phyloP scores from a whole-genome alignment of 2,797 vertebrate genomes.

The Chelon labrosus region DNA sequence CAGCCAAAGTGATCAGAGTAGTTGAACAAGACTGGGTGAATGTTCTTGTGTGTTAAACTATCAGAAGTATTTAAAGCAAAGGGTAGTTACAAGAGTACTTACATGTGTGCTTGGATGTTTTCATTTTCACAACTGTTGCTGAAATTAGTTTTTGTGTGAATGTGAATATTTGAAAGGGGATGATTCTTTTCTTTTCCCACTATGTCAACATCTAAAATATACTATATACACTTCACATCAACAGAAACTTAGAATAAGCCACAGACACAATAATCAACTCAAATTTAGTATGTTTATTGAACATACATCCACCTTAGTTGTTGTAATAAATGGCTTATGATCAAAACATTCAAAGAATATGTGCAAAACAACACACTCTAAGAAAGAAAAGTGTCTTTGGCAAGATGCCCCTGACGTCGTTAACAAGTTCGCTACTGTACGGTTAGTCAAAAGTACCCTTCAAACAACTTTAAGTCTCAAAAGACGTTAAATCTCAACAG shows the following conservation, averaged over 20 bases:
- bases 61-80: too few relatives aligned
- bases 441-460: constrained; percentile 66
- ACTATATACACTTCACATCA: too few relatives aligned
- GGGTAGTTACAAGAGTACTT: too few relatives aligned
- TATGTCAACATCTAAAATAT: too few relatives aligned
- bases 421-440: constrained; percentile 41
- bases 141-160: too few relatives aligned
- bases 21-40: too few relatives aligned
- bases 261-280: constrained; percentile 4
- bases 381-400: constrained; percentile 70
- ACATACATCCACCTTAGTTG: constrained; percentile 70
- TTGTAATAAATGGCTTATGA: constrained; percentile 77
- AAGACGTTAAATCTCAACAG: constrained; percentile 44
- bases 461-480: constrained; percentile 47
- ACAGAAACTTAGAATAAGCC: neutral
- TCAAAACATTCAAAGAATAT: constrained; percentile 72
- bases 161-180: too few relatives aligned
- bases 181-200: too few relatives aligned
- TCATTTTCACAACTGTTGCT: too few relatives aligned
- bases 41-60: too few relatives aligned
- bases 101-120: too few relatives aligned
- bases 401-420: constrained; percentile 65
- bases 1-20: too few relatives aligned
- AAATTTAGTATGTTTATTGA: constrained; percentile 77
- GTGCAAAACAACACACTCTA: constrained; percentile 67